These are phyloP conservation scores for Herpetotheres cachinnans DNA, from an alignment of 2,113 vertebrate genomes.

Conservation along the genomic window DNA sequence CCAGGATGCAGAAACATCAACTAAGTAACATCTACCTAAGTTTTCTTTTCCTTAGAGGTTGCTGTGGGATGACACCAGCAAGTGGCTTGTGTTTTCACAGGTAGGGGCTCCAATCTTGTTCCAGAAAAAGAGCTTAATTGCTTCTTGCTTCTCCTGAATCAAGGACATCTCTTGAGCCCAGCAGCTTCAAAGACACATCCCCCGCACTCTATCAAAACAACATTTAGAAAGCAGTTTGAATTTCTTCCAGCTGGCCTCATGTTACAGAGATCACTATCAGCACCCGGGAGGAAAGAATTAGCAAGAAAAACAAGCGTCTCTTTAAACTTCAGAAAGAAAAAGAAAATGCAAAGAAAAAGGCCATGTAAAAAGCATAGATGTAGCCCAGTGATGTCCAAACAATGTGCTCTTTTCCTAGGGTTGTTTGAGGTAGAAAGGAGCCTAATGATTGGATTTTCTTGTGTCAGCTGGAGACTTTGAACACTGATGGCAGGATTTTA, in stretches of 20 bases:
- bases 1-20: background rate
- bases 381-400: background rate
- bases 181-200: slow-evolving; percentile 54
- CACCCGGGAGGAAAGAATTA: slow-evolving; percentile 47
- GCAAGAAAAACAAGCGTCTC: slow-evolving; percentile 13
- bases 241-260: slow-evolving; percentile 37
- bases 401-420: background rate
- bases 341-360: slow-evolving; percentile 22
- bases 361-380: background rate
- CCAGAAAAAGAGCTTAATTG: background rate
- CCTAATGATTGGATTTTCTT: background rate
- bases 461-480: slow-evolving; percentile 1
- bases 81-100: background rate
- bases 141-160: slow-evolving; percentile 4
- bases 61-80: background rate
- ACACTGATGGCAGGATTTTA: background rate
- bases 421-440: slow-evolving; percentile 36
- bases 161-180: background rate
- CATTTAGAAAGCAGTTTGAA: slow-evolving; percentile 49
- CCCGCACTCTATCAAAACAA: slow-evolving; percentile 35
- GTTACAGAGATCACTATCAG: slow-evolving; percentile 50
- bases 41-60: background rate
- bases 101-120: background rate
- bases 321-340: slow-evolving; percentile 51
- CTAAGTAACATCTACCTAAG: background rate